phyloP scores from a whole-genome alignment of 2,797 vertebrate genomes.

The Oryzias sinensis region DNA sequence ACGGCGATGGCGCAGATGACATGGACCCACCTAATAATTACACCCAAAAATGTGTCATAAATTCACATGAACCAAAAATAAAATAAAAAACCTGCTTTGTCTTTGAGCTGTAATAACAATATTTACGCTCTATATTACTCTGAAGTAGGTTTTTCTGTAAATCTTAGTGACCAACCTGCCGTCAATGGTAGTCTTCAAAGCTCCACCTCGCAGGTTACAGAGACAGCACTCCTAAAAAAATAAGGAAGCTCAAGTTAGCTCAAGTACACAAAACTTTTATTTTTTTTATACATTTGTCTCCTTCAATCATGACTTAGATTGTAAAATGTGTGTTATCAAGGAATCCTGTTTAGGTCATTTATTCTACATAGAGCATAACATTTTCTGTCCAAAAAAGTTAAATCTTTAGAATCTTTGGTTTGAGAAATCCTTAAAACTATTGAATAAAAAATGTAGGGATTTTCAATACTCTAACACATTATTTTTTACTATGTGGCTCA shows the following conservation, averaged over 20 bases:
- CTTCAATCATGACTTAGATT: neutral
- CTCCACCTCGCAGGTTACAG: constrained; percentile 93
- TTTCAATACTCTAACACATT: too few species aligned
- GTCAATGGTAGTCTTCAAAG: constrained; percentile 90
- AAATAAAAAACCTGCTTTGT: too few species aligned
- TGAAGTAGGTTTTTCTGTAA: neutral
- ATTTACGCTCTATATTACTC: too few species aligned
- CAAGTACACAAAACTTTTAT: neutral
- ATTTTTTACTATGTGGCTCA: too few species aligned
- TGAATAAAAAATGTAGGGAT: too few species aligned
- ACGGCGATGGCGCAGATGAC: constrained; percentile 95
- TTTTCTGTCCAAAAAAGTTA: too few species aligned
- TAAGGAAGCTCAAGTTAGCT: neutral
- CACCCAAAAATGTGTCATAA: neutral
- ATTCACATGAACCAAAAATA: neutral
- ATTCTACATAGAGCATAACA: too few species aligned
- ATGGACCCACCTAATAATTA: constrained; percentile 87
- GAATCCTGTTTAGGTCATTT: too few species aligned
- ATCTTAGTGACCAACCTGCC: constrained; percentile 72
- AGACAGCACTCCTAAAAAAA: constrained; percentile 90
- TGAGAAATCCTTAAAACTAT: too few species aligned
- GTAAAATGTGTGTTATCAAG: neutral
- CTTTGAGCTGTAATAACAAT: too few species aligned
- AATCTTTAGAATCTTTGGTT: too few species aligned
- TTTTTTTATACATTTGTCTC: neutral